These are phyloP conservation scores for Zaprionus africanus DNA, from an alignment of 1,140 invertebrate species.

Conservation along the genomic window DNA sequence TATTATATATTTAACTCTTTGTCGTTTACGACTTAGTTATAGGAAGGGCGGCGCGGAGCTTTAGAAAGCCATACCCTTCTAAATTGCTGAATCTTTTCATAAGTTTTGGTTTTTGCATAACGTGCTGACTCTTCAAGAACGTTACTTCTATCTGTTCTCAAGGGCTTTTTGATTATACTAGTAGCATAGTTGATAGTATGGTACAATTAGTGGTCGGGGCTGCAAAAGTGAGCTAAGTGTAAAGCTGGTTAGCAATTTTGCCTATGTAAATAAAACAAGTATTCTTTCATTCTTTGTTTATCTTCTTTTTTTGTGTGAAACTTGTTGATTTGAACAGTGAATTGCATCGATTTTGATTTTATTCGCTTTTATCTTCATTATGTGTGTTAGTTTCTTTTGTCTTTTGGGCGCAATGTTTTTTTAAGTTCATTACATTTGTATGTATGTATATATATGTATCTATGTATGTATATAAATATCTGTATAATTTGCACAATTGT, in stretches of 20 bases:
- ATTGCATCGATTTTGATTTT: slow-evolving; percentile 71
- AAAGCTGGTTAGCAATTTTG: slow-evolving; percentile 53
- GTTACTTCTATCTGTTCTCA: slow-evolving; percentile 33
- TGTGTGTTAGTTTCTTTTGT: slow-evolving; percentile 43
- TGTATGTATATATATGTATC: slow-evolving; percentile 37
- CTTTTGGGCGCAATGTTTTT: slow-evolving; percentile 76
- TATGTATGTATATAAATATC: slow-evolving; percentile 48
- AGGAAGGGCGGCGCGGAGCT: slow-evolving; percentile 44
- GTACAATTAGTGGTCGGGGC: slow-evolving; percentile 52
- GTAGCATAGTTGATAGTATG: slow-evolving; percentile 41
- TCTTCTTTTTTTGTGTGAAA: slow-evolving; percentile 21
- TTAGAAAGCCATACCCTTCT: slow-evolving; percentile 18
- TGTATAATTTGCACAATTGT: slow-evolving; percentile 38
- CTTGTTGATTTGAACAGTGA: slow-evolving; percentile 74
- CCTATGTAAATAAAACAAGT: slow-evolving; percentile 35
- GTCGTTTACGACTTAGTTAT: slow-evolving; percentile 45
- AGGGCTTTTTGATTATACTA: not conserved
- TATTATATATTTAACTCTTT: slow-evolving; percentile 42
- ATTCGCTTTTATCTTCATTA: slow-evolving; percentile 36
- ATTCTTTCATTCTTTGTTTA: slow-evolving; percentile 10
- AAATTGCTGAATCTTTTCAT: slow-evolving; percentile 3
- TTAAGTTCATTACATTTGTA: slow-evolving; percentile 17
- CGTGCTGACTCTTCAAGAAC: slow-evolving; percentile 33
- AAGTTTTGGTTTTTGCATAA: slow-evolving; percentile 14
- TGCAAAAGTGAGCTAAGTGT: slow-evolving; percentile 59